Evolutionary conservation across 2,888 invertebrate species (phyloP).

Genomic region (Alitta virens): DNA sequence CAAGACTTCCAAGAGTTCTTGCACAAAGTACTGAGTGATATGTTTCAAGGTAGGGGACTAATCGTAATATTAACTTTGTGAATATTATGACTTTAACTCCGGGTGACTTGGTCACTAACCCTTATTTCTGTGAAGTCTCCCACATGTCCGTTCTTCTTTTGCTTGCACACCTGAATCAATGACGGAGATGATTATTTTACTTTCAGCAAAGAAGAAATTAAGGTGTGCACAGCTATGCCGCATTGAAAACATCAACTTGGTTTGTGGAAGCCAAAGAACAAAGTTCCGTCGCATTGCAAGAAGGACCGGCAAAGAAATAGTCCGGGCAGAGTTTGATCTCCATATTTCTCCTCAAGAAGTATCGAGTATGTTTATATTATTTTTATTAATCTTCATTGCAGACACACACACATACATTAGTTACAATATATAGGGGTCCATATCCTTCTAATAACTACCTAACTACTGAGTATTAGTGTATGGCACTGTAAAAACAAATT

Average conservation of each 20-base stretch:
- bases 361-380: not conserved
- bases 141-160: too few species aligned
- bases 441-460: too few species aligned
- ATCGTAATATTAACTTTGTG: not conserved
- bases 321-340: conserved; percentile 44
- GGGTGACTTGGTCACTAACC: too few species aligned
- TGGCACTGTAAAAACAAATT: too few species aligned
- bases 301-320: conserved; percentile 27
- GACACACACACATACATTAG: too few species aligned
- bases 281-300: conserved; percentile 32
- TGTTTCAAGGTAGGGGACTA: not conserved
- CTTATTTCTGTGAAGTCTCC: too few species aligned
- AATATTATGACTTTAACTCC: too few species aligned
- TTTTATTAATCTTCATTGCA: too few species aligned
- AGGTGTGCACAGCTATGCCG: conserved; percentile 38
- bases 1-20: conserved; percentile 33
- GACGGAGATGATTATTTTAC: not conserved
- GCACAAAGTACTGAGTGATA: conserved; percentile 16
- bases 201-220: conserved; percentile 2
- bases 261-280: conserved; percentile 35
- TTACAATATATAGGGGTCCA: too few species aligned
- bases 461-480: too few species aligned
- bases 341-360: conserved; percentile 33
- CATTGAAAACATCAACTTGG: conserved; percentile 36
- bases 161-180: not conserved